Conservation (phyloP, 2,888 invertebrate species). For the Caenorhabditis zanzibari region DNA sequence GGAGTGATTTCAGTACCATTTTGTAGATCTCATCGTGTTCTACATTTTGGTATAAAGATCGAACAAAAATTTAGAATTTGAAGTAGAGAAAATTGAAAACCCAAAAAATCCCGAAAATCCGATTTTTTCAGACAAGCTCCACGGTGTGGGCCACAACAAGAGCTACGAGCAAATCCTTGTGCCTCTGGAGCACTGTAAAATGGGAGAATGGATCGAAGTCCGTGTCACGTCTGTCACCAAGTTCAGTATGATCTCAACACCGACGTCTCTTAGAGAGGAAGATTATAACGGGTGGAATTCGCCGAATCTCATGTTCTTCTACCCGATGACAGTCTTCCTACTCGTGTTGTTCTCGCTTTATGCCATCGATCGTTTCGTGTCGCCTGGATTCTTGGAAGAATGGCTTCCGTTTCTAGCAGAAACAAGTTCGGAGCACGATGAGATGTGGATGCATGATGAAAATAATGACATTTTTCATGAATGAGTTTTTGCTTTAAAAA, state of each 20-base stretch:
- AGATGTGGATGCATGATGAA: conserved; percentile 17
- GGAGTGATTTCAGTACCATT: no score
- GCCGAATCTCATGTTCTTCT: conserved; percentile 21
- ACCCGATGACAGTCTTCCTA: conserved; percentile 32
- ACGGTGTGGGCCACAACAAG: conserved; percentile 96
- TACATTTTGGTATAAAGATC: no score
- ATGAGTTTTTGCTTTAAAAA: conserved; percentile 12
- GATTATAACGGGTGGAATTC: conserved; percentile 1
- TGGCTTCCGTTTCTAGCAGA: conserved; percentile 41
- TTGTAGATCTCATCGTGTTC: no score
- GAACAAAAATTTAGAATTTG: no score
- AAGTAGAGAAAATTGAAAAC: no score
- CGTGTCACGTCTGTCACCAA: conserved; percentile 78
- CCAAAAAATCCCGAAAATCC: background rate
- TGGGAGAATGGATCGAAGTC: conserved; percentile 78
- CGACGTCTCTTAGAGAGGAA: conserved; percentile 69
- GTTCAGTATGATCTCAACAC: conserved; percentile 80
- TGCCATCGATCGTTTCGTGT: conserved; percentile 20
- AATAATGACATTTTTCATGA: conserved; percentile 21
- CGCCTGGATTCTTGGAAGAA: conserved; percentile 37
- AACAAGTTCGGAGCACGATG: background rate
- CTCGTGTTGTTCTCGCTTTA: conserved; percentile 18
- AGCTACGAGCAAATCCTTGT: conserved; percentile 91
- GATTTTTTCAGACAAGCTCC: conserved; percentile 88
- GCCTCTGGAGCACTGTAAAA: conserved; percentile 63